Evolutionary conservation across 1,140 invertebrate genomes (phyloP), one percentile per base, ranked within the genome.

Genomic region (Thereuonema tuberculata): DNA sequence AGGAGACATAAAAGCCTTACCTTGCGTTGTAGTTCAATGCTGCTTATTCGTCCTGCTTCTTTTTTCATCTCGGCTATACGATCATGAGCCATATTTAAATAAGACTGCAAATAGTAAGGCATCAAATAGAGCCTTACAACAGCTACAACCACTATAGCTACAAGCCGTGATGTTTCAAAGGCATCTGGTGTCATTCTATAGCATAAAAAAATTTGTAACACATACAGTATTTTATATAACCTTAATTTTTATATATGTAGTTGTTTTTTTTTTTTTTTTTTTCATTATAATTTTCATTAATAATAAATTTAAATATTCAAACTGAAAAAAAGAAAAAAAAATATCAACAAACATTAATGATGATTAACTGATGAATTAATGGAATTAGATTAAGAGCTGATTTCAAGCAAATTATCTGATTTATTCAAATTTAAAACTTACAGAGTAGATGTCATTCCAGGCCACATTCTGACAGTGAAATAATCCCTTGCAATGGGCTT

Each of bases 11-110:
- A 12, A 50, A 20, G 20, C 21, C 57, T 61, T 67, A 87, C 89
- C 80, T 89, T 91, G 70, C 87, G 90, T 72, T 96, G 92, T 52
- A 95, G 78, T 64, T 97, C 91, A 47, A 86, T 75, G 73, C 94
- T 96, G 47, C 86, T 89, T 60, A 97, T 95, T 64, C 88, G 79
- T 3, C 93, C 93, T 59, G 89, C 87, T 77, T 98, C 93, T 71
- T 91, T 93, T 65, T 86, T 87, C 70, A 93, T 82, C 62, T 82
- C 82, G 66, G 87, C 81, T 21, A 96, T 75, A 69, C 87, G 81
- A 65, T 86, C 81, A 68, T 89, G 83, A 2, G 93, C 93, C 73
- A 96, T 80, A 75, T 97, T 93, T 21, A 98, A 78, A 75, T 97
- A 95, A 1, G 91, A 85, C 77, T 98, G 93, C 59, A 97, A 75